Percentiles rank a stretch among this genome's conserved stretches.
These are phyloP conservation scores for Arion vulgaris DNA, from an alignment of 1,140 invertebrate species.

Conservation along the genomic window DNA sequence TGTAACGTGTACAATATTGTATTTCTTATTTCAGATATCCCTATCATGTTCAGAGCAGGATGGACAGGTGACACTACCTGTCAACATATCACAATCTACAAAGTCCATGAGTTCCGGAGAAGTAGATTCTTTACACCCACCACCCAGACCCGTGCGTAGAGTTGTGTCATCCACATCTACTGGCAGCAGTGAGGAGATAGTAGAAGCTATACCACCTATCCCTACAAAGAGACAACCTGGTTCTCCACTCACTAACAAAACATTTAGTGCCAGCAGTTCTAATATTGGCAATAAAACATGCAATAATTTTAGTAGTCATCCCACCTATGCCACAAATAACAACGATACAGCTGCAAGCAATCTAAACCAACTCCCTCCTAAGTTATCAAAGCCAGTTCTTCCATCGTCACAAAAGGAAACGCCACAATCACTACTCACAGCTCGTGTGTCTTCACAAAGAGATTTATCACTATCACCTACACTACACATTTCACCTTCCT, in stretches of 20 bases:
- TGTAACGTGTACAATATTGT: not conserved
- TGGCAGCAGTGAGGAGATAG: not conserved
- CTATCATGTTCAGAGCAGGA: not conserved
- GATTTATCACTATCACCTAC: not conserved
- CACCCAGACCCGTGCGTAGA: not conserved
- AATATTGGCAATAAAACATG: not conserved
- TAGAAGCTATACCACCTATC: not conserved
- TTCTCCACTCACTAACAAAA: not conserved
- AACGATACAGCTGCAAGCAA: not conserved
- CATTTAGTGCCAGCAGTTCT: not conserved
- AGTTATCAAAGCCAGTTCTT: not conserved
- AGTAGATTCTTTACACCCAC: not conserved
- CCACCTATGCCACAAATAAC: not conserved
- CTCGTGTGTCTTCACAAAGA: not conserved
- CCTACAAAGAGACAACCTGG: not conserved
- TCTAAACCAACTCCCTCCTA: not conserved
- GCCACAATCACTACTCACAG: not conserved
- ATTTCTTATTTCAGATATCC: not conserved
- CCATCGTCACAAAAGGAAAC: not conserved
- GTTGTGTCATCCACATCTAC: not conserved
- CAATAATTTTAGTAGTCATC: not conserved
- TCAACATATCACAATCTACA: not conserved
- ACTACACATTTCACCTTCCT: not conserved
- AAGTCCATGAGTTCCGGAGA: not conserved
- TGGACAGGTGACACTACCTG: not conserved